Percentiles rank a stretch among this genome's conserved stretches.
Evolutionary conservation across 2,113 vertebrate species (phyloP).

Genomic region (Syngnathus typhle): DNA sequence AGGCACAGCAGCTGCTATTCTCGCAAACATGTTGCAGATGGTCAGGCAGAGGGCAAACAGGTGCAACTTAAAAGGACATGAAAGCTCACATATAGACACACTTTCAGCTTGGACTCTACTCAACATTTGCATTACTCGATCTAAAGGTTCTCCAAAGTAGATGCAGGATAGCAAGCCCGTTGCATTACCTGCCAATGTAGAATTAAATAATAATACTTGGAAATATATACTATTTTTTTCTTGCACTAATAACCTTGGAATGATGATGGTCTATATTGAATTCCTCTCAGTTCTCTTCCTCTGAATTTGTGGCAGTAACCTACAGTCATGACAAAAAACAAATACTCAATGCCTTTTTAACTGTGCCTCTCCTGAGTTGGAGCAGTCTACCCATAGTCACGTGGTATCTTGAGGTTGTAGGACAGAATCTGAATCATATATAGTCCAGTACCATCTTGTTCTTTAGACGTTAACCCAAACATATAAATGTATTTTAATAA

Average conservation of each 20-base stretch:
- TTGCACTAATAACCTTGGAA: conserved; percentile 37
- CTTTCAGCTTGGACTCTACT: not conserved
- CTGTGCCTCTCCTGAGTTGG: conserved; percentile 70
- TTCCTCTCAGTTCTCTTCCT: conserved; percentile 26
- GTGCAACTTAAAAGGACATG: conserved; percentile 10
- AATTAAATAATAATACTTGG: conserved; percentile 19
- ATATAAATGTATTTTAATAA: not conserved
- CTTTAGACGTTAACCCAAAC: conserved; percentile 14
- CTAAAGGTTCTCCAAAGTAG: conserved; percentile 23
- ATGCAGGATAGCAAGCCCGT: conserved; percentile 46
- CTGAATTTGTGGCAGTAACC: conserved; percentile 39
- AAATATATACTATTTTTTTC: conserved; percentile 6
- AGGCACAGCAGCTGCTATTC: conserved; percentile 57
- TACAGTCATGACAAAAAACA: conserved; percentile 31
- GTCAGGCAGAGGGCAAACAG: conserved; percentile 10
- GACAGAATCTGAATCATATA: conserved; percentile 22
- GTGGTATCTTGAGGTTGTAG: conserved; percentile 30
- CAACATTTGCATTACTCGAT: conserved; percentile 5
- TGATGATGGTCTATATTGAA: conserved; percentile 28
- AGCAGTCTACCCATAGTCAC: conserved; percentile 50
- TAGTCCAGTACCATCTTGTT: not conserved
- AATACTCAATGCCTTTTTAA: conserved; percentile 69
- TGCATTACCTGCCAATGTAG: conserved; percentile 39
- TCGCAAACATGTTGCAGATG: conserved; percentile 16
- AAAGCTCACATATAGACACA: not conserved